These are phyloP conservation scores for Piprites chloris DNA, from an alignment of 2,113 vertebrate species.

Conservation along the genomic window DNA sequence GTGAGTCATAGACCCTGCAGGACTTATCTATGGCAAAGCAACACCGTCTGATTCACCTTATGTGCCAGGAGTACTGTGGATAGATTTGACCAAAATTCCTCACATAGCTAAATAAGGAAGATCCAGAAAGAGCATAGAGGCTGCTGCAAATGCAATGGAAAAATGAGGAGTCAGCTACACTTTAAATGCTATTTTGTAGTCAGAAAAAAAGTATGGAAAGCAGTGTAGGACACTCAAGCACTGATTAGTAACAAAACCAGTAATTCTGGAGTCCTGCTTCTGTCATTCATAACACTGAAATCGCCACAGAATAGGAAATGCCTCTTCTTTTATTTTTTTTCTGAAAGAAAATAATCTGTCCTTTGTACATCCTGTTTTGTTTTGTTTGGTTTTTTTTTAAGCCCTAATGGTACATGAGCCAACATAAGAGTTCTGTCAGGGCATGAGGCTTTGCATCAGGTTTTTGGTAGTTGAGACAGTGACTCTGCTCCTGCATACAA, in stretches of 20 bases:
- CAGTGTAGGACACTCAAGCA: not conserved
- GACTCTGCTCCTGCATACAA: not conserved
- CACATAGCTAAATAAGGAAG: not conserved
- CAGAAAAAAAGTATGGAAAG: not conserved
- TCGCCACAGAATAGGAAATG: not conserved
- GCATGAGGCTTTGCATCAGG: not conserved
- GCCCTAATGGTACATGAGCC: not conserved
- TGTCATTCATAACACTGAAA: not conserved
- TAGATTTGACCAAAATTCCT: not conserved
- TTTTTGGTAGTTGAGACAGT: not conserved
- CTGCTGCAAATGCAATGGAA: not conserved
- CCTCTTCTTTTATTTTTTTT: not conserved
- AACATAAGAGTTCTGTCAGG: not conserved
- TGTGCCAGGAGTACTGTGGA: not conserved
- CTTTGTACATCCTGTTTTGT: not conserved
- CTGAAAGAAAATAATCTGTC: not conserved
- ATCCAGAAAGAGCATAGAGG: not conserved
- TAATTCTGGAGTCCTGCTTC: not conserved
- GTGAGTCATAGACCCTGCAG: not conserved
- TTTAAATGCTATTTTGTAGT: not conserved
- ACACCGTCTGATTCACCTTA: not conserved
- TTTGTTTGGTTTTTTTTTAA: not conserved
- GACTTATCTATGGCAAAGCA: not conserved
- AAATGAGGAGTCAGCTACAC: not conserved
- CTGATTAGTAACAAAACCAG: not conserved